Base-by-base conservation (phyloP, 2,113 vertebrate genomes). In the Microtus montanus region DNA sequence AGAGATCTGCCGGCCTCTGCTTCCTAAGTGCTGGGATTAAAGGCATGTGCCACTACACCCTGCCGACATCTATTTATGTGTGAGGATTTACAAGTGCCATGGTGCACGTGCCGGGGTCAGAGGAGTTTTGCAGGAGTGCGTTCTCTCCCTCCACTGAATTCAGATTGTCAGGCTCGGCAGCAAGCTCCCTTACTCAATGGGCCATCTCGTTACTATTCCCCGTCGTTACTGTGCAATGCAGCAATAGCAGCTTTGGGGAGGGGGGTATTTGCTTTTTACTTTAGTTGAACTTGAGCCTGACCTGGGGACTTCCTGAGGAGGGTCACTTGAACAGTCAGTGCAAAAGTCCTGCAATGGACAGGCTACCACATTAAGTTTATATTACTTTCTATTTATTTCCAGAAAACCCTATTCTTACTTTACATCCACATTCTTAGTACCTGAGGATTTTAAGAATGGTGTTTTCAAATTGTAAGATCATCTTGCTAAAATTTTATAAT, bases 381-480 rank as follows among this genome's bases (percentile, higher is more conserved):
- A 66, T 47, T 77, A 35, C 41, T 92, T 85, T 73, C 38, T n/a
- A 47, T 83, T 75, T 49, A 75, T 20, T 89, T 77, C 66, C 85
- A 89, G 28, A 77, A 68, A 47, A 73, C 26, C 3, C 41, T 78
- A 84, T 90, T 89, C 47, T 71, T 68, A 79, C 7, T 82, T 47
- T 70, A 58, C 66, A 82, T 79, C 44, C 47, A 64, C 52, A 63
- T 74, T 84, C 54, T 87, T 3, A 5, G 64, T 63, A 93, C 6
- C 28, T 54, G 61, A 54, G 41, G 91, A 66, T 75, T 80, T 94
- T 58, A 91, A 71, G 26, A 93, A 33, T 79, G 41, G 83, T 19
- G 77, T 80, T 30, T 58, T 94, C 52, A 52, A 86, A 73, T 66
- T 74, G 84, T 68, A 95, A 92, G 71, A 86, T 22, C 79, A 38